A percentile compares a stretch with the other conserved stretches of the same genome.
Conservation (phyloP, 30 jellyfish, hydroid and myxozoan species). For the Clytia hemisphaerica region DNA sequence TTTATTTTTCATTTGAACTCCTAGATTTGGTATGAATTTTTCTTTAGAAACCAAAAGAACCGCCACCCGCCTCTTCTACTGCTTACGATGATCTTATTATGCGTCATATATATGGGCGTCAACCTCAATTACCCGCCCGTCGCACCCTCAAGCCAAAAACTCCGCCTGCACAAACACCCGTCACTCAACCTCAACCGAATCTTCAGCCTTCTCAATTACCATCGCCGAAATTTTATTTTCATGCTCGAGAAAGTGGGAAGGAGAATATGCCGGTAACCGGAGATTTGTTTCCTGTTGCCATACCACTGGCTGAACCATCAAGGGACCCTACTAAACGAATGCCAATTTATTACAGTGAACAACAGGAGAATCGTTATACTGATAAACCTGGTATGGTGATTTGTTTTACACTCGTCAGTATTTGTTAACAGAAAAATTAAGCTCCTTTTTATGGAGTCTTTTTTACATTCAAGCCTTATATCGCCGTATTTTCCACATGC, state of each 20-base stretch:
- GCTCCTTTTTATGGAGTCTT: no score
- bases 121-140: conserved; percentile 21
- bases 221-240: neutral
- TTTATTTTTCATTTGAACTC: no score
- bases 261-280: conserved; percentile 10
- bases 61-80: conserved; percentile 11
- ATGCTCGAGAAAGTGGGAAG: neutral
- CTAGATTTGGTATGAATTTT: no score
- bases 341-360: no score
- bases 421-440: no score
- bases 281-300: conserved; percentile 11
- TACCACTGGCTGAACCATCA: conserved; percentile 27
- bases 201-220: neutral
- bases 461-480: no score
- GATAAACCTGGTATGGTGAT: no score
- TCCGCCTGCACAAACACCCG: neutral
- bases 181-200: neutral
- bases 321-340: conserved; percentile 15
- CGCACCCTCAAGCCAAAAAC: neutral
- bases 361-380: no score
- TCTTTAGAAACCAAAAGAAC: no score
- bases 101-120: conserved; percentile 30
- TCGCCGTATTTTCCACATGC: no score
- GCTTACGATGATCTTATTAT: conserved; percentile 24
- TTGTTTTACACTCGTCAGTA: no score